These are phyloP conservation scores for Ammodytes dubius DNA, from an alignment of 2,113 vertebrate genomes.

Conservation along the genomic window DNA sequence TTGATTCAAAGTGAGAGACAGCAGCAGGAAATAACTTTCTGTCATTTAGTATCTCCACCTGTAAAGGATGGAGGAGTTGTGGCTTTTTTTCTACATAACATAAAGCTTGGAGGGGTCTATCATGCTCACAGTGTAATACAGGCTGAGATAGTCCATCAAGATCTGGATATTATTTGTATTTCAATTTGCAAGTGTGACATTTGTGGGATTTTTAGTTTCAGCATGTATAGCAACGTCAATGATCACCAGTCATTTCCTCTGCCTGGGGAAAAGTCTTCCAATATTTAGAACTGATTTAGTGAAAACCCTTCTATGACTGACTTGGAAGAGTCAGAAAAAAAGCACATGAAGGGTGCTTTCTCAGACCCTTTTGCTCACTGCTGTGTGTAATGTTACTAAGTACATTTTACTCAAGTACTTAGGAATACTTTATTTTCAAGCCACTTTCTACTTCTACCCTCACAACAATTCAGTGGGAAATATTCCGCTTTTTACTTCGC, in stretches of 20 bases:
- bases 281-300: neutral
- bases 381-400: neutral
- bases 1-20: conserved; percentile 3
- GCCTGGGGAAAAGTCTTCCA: neutral
- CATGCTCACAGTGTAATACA: neutral
- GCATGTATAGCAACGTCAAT: neutral
- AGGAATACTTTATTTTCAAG: too few species aligned
- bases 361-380: conserved; percentile 2
- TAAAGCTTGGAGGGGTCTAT: neutral
- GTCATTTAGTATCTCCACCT: neutral
- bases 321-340: neutral
- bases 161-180: neutral
- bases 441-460: too few species aligned
- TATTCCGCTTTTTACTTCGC: too few species aligned
- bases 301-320: neutral
- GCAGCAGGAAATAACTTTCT: neutral
- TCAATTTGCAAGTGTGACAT: neutral
- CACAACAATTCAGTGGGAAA: too few species aligned
- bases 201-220: neutral
- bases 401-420: too few species aligned
- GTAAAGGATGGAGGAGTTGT: neutral
- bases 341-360: neutral
- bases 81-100: neutral
- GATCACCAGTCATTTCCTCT: neutral
- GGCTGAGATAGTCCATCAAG: neutral